phyloP scores from a whole-genome alignment of 2,113 vertebrate species.

The Macroglossus sobrinus region DNA sequence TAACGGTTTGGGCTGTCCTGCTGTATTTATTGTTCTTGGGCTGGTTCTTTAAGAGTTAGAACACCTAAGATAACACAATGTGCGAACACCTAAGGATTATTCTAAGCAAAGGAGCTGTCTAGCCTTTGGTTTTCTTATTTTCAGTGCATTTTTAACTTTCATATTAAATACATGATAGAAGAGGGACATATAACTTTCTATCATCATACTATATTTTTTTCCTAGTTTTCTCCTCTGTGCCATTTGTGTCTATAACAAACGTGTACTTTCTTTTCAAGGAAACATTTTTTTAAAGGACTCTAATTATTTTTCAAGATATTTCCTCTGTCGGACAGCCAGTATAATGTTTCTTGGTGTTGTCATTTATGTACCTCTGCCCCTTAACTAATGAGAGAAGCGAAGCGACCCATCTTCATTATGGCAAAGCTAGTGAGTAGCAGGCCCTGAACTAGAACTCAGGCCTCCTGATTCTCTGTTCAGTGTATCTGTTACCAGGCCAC shows the following conservation, averaged over 20 bases:
- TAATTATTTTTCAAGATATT: slow-evolving; percentile 5
- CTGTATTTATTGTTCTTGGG: background rate
- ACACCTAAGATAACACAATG: background rate
- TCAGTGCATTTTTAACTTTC: background rate
- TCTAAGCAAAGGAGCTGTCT: background rate
- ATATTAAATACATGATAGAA: background rate
- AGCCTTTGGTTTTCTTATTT: background rate
- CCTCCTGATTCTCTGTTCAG: background rate
- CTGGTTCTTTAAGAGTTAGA: background rate
- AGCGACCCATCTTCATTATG: background rate
- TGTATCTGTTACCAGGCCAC: background rate
- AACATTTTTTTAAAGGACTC: background rate
- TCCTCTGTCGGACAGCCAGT: background rate
- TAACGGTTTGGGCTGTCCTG: background rate
- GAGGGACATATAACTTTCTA: background rate
- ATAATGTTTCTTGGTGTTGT: background rate
- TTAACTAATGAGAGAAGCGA: background rate
- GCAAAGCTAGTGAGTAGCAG: background rate
- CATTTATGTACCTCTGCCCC: background rate
- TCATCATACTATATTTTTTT: background rate
- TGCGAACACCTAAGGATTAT: background rate
- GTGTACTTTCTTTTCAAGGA: background rate
- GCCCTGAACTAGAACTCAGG: background rate
- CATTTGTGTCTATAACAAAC: background rate
- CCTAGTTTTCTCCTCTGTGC: background rate